Evolutionary conservation across 2,797 vertebrate genomes (phyloP).

Genomic region (Pangasius krempfi): DNA sequence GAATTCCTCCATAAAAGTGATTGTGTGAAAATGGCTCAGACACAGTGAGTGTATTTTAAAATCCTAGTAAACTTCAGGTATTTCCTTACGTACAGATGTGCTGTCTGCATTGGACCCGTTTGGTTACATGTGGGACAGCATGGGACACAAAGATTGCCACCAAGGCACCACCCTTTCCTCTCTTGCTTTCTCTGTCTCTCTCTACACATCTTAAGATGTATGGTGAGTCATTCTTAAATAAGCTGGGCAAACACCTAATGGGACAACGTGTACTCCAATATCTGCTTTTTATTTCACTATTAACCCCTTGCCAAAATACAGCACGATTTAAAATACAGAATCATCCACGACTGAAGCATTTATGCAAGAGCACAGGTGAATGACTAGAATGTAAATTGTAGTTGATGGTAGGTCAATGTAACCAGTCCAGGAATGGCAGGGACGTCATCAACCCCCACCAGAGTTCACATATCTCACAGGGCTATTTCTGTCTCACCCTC

Average conservation of each 20-base stretch:
- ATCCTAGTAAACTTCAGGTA: not conserved
- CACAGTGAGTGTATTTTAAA: not conserved
- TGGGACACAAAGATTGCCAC: not conserved
- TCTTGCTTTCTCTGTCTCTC: not conserved
- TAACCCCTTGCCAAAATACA: not conserved
- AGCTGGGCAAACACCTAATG: not conserved
- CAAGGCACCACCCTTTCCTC: not conserved
- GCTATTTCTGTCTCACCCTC: slow-evolving; percentile 75
- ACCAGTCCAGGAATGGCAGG: slow-evolving; percentile 66
- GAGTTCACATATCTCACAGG: slow-evolving; percentile 65
- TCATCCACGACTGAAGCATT: not conserved
- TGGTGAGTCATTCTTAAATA: slow-evolving; percentile 13
- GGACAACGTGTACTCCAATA: not conserved
- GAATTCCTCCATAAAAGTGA: not conserved
- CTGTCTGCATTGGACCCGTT: not conserved
- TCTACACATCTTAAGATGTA: not conserved
- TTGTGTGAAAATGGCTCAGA: not conserved
- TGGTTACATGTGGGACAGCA: not conserved
- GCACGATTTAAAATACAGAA: not conserved
- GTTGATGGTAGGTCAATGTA: slow-evolving; percentile 25
- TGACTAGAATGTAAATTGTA: not conserved
- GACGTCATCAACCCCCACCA: slow-evolving; percentile 55
- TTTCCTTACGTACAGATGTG: not conserved
- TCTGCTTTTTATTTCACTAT: not conserved
- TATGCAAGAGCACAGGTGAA: not conserved